Percentiles rank a stretch among this genome's conserved stretches.
phyloP scores from a whole-genome alignment of 1,140 invertebrate genomes.

The Caenorhabditis briggsae region DNA sequence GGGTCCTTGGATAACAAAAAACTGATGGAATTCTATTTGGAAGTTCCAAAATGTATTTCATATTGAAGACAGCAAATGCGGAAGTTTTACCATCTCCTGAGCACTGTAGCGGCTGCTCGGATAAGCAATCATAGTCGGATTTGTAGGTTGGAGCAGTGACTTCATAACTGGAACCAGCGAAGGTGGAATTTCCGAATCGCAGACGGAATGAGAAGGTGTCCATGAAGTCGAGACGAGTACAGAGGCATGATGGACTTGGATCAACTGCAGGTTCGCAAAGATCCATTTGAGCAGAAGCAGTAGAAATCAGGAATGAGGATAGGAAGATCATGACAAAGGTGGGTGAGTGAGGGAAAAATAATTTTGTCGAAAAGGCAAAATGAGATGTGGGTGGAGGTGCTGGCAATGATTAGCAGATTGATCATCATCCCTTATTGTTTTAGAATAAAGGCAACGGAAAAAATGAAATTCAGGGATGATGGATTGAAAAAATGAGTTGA shows the following conservation, averaged over 20 bases:
- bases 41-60: neutral
- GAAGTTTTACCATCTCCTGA: neutral
- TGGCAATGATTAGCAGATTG: neutral
- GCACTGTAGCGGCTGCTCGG: neutral
- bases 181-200: constrained; percentile 7
- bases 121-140: neutral
- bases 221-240: constrained; percentile 25
- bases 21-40: neutral
- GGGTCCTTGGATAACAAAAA: neutral
- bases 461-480: too few relatives aligned
- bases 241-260: constrained; percentile 10
- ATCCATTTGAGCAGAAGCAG: neutral
- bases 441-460: too few relatives aligned
- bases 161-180: neutral
- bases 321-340: neutral
- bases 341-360: neutral
- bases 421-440: too few relatives aligned
- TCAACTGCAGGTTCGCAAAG: neutral
- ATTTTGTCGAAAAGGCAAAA: neutral
- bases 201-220: constrained; percentile 17
- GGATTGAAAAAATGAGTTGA: too few relatives aligned
- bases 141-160: neutral
- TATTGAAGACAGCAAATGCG: constrained; percentile 10
- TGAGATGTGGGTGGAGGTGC: neutral
- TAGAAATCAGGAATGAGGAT: neutral